Conservation (phyloP, 1,140 invertebrate species). For the Cardiocondyla obscurior region DNA sequence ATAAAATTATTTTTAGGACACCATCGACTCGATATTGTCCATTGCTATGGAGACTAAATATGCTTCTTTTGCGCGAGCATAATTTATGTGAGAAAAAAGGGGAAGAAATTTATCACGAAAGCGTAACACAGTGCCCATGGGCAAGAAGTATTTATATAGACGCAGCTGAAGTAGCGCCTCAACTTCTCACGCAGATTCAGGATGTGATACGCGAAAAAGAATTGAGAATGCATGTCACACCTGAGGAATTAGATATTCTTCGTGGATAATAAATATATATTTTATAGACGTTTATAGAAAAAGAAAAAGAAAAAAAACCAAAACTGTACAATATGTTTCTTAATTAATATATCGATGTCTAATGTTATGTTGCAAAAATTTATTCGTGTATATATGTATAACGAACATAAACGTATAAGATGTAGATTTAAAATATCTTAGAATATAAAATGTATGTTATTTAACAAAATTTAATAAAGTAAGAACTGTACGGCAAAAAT, state of each 20-base stretch:
- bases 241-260: slow-evolving; percentile 88
- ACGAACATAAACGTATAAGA: background rate
- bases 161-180: slow-evolving; percentile 83
- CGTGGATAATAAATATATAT: slow-evolving; percentile 78
- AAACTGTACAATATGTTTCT: background rate
- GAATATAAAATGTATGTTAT: slow-evolving; percentile 29
- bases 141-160: slow-evolving; percentile 84
- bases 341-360: background rate
- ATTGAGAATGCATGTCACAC: slow-evolving; percentile 87
- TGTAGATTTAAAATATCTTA: background rate
- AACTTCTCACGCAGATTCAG: slow-evolving; percentile 86
- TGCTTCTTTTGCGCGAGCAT: slow-evolving; percentile 83
- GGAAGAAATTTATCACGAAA: slow-evolving; percentile 80
- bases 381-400: background rate
- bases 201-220: slow-evolving; percentile 89
- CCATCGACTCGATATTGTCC: slow-evolving; percentile 83
- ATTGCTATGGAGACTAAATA: slow-evolving; percentile 85
- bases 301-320: slow-evolving; percentile 1
- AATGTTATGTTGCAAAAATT: too few relatives aligned
- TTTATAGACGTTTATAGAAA: background rate
- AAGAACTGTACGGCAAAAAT: too few relatives aligned
- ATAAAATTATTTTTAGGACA: slow-evolving; percentile 65
- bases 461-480: too few relatives aligned
- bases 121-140: slow-evolving; percentile 87
- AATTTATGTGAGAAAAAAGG: slow-evolving; percentile 80